A percentile compares a stretch with the other conserved stretches of the same genome.
Conservation (phyloP, 53 echinoderm and acorn worm genomes). For the Crossaster papposus region DNA sequence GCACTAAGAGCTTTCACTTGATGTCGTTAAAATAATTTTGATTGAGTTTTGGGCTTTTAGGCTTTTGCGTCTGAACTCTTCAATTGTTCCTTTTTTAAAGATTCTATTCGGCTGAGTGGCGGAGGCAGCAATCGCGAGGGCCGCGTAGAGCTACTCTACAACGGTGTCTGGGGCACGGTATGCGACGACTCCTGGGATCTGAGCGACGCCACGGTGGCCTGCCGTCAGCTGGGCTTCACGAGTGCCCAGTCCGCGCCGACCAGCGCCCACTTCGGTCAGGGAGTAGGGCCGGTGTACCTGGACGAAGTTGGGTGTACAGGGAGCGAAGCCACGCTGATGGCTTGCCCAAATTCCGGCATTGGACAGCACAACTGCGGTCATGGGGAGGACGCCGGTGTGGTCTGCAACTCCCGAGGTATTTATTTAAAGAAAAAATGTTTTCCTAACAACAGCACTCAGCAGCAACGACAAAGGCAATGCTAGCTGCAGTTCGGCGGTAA, state of each 20-base stretch:
- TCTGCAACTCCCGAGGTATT: constrained; percentile 32
- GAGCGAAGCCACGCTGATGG: constrained; percentile 33
- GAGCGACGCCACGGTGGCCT: constrained; percentile 54
- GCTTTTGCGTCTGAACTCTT: no score
- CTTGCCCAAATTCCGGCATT: constrained; percentile 21
- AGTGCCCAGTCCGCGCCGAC: constrained; percentile 26
- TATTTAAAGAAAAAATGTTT: background rate
- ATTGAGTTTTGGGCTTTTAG: no score
- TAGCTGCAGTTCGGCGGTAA: no score
- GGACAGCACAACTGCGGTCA: constrained; percentile 42
- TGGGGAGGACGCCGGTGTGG: constrained; percentile 38
- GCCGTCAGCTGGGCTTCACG: constrained; percentile 58
- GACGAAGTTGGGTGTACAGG: constrained; percentile 41
- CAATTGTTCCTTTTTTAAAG: background rate
- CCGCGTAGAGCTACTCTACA: constrained; percentile 48
- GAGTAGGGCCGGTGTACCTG: constrained; percentile 35
- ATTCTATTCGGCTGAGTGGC: constrained; percentile 42
- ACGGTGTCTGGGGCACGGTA: constrained; percentile 57
- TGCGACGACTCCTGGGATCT: constrained; percentile 57
- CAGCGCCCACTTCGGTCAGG: constrained; percentile 47
- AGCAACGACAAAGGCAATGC: background rate
- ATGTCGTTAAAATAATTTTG: no score
- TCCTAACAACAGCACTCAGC: background rate
- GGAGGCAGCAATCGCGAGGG: constrained; percentile 56
- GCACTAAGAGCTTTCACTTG: no score